Base-by-base conservation (phyloP, 1,140 invertebrate genomes). In the Muscidifurax raptorellus region DNA sequence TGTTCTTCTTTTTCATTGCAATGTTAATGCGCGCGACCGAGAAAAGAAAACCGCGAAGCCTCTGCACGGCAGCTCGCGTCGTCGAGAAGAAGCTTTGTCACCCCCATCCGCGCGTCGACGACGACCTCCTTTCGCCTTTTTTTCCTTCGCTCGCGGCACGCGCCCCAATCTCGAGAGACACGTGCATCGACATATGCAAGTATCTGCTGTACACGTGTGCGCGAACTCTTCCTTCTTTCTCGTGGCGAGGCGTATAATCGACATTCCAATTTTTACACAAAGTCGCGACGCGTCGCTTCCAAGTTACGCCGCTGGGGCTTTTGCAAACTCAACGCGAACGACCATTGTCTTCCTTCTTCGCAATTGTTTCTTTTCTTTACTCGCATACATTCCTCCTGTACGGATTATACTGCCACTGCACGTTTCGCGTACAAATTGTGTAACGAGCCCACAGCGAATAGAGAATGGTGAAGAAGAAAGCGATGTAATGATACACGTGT, bases 341-440 rank as follows among this genome's bases (percentile, higher is more conserved):
- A 59, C 18, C 1, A 18, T n/a, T 22, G 74, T 76, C 74, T 76
- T 76, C 40, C 74, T 76, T n/a, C 3, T 76, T 76, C n/a, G 28
- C n/a, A n/a, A 15, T 10, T 76, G 0, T 27, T 15, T 75, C 25
- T 69, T 76, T 18, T 47, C 12, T 74, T 32, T 30, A 22, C 7
- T 32, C 69, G 30, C 32, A 74, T 47, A 28, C 71, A 72, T 72
- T 32, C 71, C 71, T 22, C 2, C n/a, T 0, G 15, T 47, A 40
- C 32, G 30, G 40, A 22, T n/a, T 72, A 36, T 72, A 72, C 71
- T 72, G 30, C 71, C 71, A 72, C 18, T 32, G 71, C 71, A 32
- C 71, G 22, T 59, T 59, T 59, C 6, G 18, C 52, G 6, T 69
- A 30, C 28, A 28, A 27, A 69, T 69, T 12, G 27, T 69, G 30